A percentile compares a stretch with the other conserved stretches of the same genome.
Conservation (phyloP, 2,888 invertebrate species). For the Chymomyza amoena region DNA sequence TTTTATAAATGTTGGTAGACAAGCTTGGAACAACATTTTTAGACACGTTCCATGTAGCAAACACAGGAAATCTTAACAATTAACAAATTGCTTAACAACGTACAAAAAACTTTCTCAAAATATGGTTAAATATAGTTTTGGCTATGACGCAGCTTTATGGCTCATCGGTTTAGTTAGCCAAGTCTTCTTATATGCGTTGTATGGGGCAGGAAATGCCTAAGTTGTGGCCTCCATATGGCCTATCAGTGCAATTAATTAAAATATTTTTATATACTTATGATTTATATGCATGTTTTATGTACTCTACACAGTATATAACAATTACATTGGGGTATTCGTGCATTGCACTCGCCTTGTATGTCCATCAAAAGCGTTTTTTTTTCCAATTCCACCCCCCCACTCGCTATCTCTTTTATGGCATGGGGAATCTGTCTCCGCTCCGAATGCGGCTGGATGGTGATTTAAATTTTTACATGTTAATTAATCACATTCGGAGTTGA, state of each 20-base stretch:
- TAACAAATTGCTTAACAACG: constrained; percentile 34
- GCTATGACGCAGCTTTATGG: constrained; percentile 39
- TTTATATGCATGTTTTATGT: background rate
- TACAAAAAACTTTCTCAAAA: constrained; percentile 20
- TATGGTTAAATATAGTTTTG: background rate
- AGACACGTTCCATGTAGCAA: background rate
- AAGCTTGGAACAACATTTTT: background rate
- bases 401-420: background rate
- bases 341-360: constrained; percentile 50
- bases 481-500: constrained; percentile 60
- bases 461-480: constrained; percentile 44
- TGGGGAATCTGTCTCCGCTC: background rate
- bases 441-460: background rate
- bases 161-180: constrained; percentile 15
- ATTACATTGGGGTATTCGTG: constrained; percentile 28
- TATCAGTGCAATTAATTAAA: constrained; percentile 53
- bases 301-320: constrained; percentile 30
- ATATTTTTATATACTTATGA: constrained; percentile 8
- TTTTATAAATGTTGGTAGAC: constrained; percentile 22
- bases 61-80: constrained; percentile 56
- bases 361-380: constrained; percentile 32
- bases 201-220: constrained; percentile 53
- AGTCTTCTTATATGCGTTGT: constrained; percentile 26
- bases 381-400: background rate
- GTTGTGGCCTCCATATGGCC: constrained; percentile 19